A percentile compares a stretch with the other conserved stretches of the same genome.
phyloP scores from a whole-genome alignment of 2,888 invertebrate genomes.

The Oegoconia quadripuncta region DNA sequence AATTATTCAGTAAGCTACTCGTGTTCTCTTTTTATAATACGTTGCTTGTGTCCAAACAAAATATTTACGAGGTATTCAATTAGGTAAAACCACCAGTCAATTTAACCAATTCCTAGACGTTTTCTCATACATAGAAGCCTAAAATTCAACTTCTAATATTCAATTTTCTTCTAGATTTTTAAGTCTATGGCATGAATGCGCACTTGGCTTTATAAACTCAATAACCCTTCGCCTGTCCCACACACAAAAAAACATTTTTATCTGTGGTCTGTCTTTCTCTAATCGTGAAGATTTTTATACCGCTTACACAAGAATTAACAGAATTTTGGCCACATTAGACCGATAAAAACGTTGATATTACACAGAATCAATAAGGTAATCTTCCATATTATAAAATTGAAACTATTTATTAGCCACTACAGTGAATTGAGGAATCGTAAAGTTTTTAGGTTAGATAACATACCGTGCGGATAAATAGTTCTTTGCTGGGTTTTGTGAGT shows the following conservation, averaged over 20 bases:
- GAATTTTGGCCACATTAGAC: slow-evolving; percentile 1
- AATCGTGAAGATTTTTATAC: slow-evolving; percentile 10
- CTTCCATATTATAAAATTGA: neutral
- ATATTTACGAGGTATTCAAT: neutral
- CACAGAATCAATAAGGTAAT: slow-evolving; percentile 6
- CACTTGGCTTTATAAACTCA: too few species aligned
- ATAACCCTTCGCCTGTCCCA: too few species aligned
- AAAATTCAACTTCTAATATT: too few species aligned
- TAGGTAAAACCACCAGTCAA: too few species aligned
- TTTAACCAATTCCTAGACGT: too few species aligned
- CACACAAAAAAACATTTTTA: too few species aligned
- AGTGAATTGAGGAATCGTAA: neutral
- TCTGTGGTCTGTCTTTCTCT: slow-evolving; percentile 5
- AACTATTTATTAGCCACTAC: neutral
- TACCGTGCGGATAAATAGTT: slow-evolving; percentile 47
- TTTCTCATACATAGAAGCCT: too few species aligned
- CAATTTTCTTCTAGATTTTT: too few species aligned
- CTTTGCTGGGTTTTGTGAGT: slow-evolving; percentile 9
- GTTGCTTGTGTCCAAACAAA: too few species aligned
- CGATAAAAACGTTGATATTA: slow-evolving; percentile 5
- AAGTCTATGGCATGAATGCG: too few species aligned
- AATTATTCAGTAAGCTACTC: too few species aligned
- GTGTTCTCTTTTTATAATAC: too few species aligned
- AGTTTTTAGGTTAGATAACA: slow-evolving; percentile 60
- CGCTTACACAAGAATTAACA: slow-evolving; percentile 17